Evolutionary conservation across 1,140 invertebrate genomes (phyloP).

Genomic region (Sinonovacula constricta): DNA sequence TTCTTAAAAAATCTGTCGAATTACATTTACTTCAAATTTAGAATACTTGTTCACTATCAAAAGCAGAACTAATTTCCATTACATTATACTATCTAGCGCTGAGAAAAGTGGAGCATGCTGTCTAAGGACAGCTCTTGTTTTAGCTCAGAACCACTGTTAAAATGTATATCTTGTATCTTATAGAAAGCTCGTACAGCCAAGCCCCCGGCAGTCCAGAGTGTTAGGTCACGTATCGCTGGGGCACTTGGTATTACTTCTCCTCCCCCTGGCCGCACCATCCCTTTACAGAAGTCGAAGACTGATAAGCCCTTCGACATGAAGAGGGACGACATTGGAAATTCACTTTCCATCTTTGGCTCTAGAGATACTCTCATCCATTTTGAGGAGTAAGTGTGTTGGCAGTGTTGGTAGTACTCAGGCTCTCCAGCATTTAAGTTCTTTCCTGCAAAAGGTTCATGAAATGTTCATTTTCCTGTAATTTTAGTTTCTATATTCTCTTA

Average conservation of each 20-base stretch:
- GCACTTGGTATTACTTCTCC: constrained; percentile 77
- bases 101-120: no score
- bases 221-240: constrained; percentile 77
- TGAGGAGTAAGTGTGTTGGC: constrained; percentile 62
- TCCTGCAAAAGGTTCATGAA: background rate
- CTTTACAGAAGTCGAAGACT: constrained; percentile 75
- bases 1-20: no score
- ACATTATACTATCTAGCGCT: no score
- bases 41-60: no score
- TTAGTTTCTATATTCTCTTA: background rate
- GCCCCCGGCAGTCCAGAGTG: constrained; percentile 59
- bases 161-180: no score
- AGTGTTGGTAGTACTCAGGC: background rate
- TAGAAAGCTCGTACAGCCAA: constrained; percentile 40
- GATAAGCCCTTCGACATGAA: constrained; percentile 47
- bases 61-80: no score
- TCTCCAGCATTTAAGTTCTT: background rate
- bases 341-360: constrained; percentile 82
- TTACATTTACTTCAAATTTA: no score
- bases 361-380: constrained; percentile 82
- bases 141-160: no score
- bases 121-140: no score
- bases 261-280: constrained; percentile 71
- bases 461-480: background rate
- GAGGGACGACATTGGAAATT: constrained; percentile 66